phyloP scores from a whole-genome alignment of 2,113 vertebrate species.

The Prochilodus magdalenae region DNA sequence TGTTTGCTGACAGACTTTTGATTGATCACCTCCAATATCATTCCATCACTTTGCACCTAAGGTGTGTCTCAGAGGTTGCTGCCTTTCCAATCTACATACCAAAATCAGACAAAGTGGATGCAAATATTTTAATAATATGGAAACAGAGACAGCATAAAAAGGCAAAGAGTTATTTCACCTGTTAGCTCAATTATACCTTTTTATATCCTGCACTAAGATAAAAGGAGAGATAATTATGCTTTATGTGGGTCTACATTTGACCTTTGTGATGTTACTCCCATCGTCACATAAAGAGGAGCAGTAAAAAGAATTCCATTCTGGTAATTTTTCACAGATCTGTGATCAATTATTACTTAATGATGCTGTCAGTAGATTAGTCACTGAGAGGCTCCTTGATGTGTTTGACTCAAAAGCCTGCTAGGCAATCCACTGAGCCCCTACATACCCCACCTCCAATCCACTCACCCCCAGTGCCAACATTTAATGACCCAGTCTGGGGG shows the following conservation, averaged over 20 bases:
- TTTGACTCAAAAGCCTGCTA: slow-evolving; percentile 12
- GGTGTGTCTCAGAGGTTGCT: too few species aligned
- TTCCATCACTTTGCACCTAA: too few species aligned
- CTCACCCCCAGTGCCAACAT: background rate
- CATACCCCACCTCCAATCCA: background rate
- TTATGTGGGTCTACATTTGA: background rate
- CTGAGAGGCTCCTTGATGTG: slow-evolving; percentile 17
- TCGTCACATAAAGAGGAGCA: background rate
- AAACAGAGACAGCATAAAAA: too few species aligned
- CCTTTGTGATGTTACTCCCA: background rate
- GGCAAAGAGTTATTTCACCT: too few species aligned
- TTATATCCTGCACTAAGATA: too few species aligned
- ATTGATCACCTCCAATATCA: too few species aligned
- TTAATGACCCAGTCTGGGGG: background rate
- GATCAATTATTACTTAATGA: background rate
- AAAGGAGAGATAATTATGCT: too few species aligned
- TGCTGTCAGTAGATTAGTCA: slow-evolving; percentile 4
- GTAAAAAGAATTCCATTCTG: background rate
- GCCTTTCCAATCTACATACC: too few species aligned
- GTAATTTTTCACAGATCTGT: slow-evolving; percentile 13
- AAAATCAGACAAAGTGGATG: too few species aligned
- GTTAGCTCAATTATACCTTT: too few species aligned
- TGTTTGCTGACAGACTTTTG: too few species aligned
- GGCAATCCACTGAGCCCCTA: background rate
- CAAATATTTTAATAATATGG: too few species aligned